These are phyloP conservation scores for Bombus pyrosoma DNA, from an alignment of 1,140 invertebrate species.

Conservation along the genomic window DNA sequence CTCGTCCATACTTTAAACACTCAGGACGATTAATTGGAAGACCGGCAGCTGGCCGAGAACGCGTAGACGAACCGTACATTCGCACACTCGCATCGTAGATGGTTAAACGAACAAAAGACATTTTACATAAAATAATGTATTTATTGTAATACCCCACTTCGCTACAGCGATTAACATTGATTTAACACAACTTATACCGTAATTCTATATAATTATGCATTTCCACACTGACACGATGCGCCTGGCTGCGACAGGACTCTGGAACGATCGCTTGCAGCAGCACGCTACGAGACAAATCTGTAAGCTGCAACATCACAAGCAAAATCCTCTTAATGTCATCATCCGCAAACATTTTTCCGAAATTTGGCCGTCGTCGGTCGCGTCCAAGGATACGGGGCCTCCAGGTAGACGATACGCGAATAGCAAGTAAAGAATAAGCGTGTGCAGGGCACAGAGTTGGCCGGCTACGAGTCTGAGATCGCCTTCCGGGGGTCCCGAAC, in stretches of 20 bases:
- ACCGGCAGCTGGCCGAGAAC: too few relatives aligned
- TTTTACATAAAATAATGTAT: conserved; percentile 79
- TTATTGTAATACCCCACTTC: conserved; percentile 78
- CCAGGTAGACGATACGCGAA: too few relatives aligned
- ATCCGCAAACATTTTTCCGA: background rate
- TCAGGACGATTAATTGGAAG: too few relatives aligned
- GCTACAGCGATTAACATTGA: conserved; percentile 79
- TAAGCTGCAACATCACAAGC: conserved; percentile 71
- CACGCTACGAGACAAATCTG: conserved; percentile 67
- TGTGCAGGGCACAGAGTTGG: conserved; percentile 20
- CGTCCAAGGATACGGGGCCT: background rate
- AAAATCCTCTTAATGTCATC: conserved; percentile 41
- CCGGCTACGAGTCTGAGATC: conserved; percentile 24
- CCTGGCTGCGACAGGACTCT: conserved; percentile 65
- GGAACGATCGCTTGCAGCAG: conserved; percentile 67
- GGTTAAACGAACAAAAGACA: conserved; percentile 10
- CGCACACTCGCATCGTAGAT: background rate
- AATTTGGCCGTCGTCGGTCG: background rate
- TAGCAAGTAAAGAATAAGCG: too few relatives aligned
- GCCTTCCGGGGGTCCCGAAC: conserved; percentile 47
- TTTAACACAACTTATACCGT: conserved; percentile 73
- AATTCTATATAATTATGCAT: conserved; percentile 72
- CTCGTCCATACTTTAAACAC: too few relatives aligned
- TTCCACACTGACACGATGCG: conserved; percentile 68
- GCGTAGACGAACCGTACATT: background rate